Conservation (phyloP, 64 coral and sea anemone genomes). For the Actinia equina region DNA sequence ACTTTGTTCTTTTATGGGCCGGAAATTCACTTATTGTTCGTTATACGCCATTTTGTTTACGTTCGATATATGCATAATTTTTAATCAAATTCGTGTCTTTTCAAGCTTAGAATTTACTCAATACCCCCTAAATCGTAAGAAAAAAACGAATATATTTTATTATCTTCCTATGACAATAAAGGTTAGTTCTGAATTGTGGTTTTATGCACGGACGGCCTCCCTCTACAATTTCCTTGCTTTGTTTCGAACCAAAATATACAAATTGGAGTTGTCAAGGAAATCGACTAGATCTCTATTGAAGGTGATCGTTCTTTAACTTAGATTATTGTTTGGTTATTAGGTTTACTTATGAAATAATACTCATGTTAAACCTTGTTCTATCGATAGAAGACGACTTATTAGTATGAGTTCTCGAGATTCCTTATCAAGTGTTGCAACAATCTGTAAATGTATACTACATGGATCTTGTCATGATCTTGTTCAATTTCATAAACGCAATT, state of each 20-base stretch:
- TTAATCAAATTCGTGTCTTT: background rate
- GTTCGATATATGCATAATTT: constrained; percentile 8
- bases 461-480: too few species aligned
- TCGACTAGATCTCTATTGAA: background rate
- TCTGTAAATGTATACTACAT: too few species aligned
- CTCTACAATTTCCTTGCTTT: background rate
- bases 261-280: constrained; percentile 8
- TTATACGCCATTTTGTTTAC: constrained; percentile 24
- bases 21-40: constrained; percentile 20
- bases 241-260: background rate
- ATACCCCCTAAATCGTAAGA: background rate
- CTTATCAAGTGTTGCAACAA: too few species aligned
- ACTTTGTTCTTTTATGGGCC: constrained; percentile 22
- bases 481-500: too few species aligned
- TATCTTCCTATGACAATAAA: background rate
- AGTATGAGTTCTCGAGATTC: background rate
- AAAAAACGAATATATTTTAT: background rate
- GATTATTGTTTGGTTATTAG: background rate
- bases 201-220: background rate
- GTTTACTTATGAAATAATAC: background rate
- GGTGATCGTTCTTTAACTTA: background rate
- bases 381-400: background rate
- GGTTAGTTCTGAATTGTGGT: background rate
- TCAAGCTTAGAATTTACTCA: background rate
- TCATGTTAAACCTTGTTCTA: background rate